Evolutionary conservation across 2,888 invertebrate species (phyloP).

Genomic region (Hedychridium roseum): DNA sequence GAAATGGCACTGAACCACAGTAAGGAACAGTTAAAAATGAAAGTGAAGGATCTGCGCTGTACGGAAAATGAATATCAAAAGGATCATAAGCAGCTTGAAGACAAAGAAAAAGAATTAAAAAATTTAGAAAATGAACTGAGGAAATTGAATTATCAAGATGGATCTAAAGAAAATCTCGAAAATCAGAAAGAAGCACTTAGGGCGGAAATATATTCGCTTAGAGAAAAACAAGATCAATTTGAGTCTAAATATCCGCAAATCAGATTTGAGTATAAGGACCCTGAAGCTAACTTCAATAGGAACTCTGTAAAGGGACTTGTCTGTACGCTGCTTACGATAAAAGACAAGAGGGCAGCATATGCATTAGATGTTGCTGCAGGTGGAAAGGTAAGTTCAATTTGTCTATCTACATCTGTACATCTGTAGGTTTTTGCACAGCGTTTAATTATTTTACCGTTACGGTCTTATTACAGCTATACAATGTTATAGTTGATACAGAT

Average conservation of each 20-base stretch:
- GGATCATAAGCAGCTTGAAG: conserved; percentile 70
- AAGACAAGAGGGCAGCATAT: conserved; percentile 73
- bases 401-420: not conserved
- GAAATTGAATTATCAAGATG: conserved; percentile 71
- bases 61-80: conserved; percentile 74
- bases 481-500: conserved; percentile 90
- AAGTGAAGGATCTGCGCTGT: conserved; percentile 73
- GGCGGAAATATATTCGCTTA: conserved; percentile 67
- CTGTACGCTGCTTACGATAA: conserved; percentile 79
- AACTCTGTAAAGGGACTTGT: conserved; percentile 79
- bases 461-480: conserved; percentile 77
- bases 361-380: conserved; percentile 90
- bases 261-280: conserved; percentile 80
- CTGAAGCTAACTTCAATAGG: conserved; percentile 76
- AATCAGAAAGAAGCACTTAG: conserved; percentile 65
- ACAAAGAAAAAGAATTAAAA: conserved; percentile 68
- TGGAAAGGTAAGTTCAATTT: conserved; percentile 71
- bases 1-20: conserved; percentile 77
- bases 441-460: conserved; percentile 6
- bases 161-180: conserved; percentile 67
- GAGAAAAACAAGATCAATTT: conserved; percentile 69
- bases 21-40: conserved; percentile 70
- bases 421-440: conserved; percentile 4
- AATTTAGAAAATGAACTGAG: conserved; percentile 67
- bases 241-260: conserved; percentile 69